Base-by-base conservation (phyloP, 92 coral and sea anemone species). In the Zoanthus gigantus region DNA sequence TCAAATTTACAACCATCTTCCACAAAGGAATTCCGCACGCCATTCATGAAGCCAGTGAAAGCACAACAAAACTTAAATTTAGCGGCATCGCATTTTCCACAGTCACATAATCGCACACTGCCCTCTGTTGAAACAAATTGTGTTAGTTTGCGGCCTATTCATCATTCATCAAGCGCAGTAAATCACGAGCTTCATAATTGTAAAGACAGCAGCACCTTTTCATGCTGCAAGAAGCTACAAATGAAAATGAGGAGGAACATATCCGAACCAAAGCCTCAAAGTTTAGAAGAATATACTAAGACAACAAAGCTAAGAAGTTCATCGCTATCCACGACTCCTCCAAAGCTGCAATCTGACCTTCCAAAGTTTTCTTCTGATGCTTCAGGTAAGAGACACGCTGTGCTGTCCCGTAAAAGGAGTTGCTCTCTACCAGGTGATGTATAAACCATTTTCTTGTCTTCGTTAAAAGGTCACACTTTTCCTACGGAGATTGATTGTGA, bases 331-430 rank as follows among this genome's bases (percentile, higher is more conserved):
- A 75, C 9, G 7, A n/a, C 66, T 18, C 61, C 75, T 52, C 29
- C 32, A 9, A 79, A 32, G 11, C 30, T 30, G 52, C 71, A 73
- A 0, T 32, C 65, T 0, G 61, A 47, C 32, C 18, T 30, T 7
- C 9, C 18, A 31, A 47, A 58, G 15, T 65, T 18, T 50, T 7
- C 9, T 44, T 65, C 85, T 12, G 63, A 46, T 66, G 28, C 75
- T 28, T 15, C 44, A 0, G 30, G 9, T 7, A 37, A 45, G 61
- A 45, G 46, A 54, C 85, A 81, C 7, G 85, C 63, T 23, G 18
- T 48, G 45, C 23, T 81, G 44, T 65, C 57, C 13, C 85, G 85
- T 48, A 81, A 46, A 28, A 42, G 85, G 45, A 81, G 85, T 58
- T 81, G 75, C 5, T 81, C 85, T 50, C 56, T 81, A 12, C 76